phyloP scores from a whole-genome alignment of 2,113 vertebrate genomes.

The Grammomys dolichurus region DNA sequence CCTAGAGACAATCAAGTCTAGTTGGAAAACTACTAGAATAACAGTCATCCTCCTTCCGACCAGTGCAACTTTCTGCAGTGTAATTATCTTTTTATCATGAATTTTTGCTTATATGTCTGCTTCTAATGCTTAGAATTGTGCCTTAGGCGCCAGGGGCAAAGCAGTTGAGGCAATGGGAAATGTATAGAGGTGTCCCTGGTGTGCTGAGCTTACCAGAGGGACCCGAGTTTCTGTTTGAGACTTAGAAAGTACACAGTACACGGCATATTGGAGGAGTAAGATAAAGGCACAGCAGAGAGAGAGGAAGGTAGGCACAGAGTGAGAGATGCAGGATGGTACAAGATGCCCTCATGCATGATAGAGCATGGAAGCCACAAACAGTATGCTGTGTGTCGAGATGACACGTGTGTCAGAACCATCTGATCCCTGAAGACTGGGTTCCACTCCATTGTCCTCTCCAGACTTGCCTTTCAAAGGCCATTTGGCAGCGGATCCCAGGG shows the following conservation, averaged over 20 bases:
- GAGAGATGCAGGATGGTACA: too few relatives aligned
- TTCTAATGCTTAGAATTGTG: not conserved
- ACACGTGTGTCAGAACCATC: not conserved
- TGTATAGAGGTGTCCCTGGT: not conserved
- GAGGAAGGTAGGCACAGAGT: not conserved
- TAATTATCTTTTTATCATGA: not conserved
- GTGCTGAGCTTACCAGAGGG: not conserved
- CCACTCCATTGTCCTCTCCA: rapidly evolving
- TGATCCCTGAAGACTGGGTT: not conserved
- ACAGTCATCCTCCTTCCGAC: not conserved
- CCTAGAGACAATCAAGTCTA: not conserved
- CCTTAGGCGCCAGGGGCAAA: not conserved
- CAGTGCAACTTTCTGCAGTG: not conserved
- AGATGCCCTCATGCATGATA: not conserved
- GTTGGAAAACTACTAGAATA: not conserved
- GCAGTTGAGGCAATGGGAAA: not conserved
- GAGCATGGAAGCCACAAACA: not conserved
- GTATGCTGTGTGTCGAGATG: not conserved
- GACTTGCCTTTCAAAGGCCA: not conserved
- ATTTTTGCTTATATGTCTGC: not conserved
- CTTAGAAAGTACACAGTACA: not conserved
- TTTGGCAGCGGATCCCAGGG: conserved; percentile 55
- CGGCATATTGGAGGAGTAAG: not conserved
- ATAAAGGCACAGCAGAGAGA: not conserved
- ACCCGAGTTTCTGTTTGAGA: not conserved